Conservation (phyloP, 2,888 invertebrate genomes). For the Tanytarsus gracilentus region DNA sequence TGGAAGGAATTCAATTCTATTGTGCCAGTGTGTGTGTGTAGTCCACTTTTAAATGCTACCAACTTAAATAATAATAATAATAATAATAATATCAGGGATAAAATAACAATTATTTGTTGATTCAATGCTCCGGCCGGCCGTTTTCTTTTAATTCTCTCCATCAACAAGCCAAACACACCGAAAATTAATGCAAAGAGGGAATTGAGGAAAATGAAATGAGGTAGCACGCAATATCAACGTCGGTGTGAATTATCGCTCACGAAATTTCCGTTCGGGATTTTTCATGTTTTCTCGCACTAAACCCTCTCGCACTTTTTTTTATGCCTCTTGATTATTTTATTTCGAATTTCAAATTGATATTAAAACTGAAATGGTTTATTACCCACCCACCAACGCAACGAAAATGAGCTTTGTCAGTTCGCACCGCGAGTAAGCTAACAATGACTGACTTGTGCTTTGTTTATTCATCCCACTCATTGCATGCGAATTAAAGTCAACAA, state of each 20-base stretch:
- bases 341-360: conserved; percentile 12
- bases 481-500: background rate
- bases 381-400: background rate
- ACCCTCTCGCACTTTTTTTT: no score
- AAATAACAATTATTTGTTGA: conserved; percentile 11
- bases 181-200: background rate
- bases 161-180: conserved; percentile 20
- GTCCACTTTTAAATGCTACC: background rate
- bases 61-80: no score
- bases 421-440: background rate
- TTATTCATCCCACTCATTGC: background rate
- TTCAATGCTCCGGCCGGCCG: background rate
- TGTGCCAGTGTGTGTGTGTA: background rate
- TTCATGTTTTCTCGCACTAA: conserved; percentile 25
- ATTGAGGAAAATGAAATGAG: background rate
- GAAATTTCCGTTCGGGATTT: conserved; percentile 25
- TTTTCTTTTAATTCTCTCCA: conserved; percentile 12
- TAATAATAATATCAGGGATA: no score
- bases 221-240: conserved; percentile 27
- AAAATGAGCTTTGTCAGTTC: background rate
- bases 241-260: conserved; percentile 29
- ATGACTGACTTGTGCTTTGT: background rate
- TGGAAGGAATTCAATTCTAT: background rate
- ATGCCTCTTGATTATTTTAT: background rate
- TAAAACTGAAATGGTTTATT: conserved; percentile 3